Percentiles rank a stretch among this genome's conserved stretches.
phyloP scores from a whole-genome alignment of 1,140 invertebrate species.

The Bilobella aurantiaca region DNA sequence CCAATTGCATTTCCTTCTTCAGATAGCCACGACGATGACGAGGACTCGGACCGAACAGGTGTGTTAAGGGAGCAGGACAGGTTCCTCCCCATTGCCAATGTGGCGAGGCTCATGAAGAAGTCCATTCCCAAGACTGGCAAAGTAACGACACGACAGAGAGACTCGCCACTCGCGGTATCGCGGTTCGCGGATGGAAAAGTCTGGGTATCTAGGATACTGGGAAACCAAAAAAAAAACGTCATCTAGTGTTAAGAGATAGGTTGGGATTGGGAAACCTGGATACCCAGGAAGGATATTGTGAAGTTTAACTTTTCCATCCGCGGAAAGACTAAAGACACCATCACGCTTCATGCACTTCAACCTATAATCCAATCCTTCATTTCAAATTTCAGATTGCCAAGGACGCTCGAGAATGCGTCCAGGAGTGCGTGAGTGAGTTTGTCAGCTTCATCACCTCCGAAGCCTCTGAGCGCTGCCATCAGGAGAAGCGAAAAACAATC shows the following conservation, averaged over 20 bases:
- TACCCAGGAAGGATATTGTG: no score
- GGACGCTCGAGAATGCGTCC: constrained; percentile 97
- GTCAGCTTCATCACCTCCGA: constrained; percentile 99
- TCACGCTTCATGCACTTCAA: no score
- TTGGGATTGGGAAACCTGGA: no score
- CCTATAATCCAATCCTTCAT: neutral
- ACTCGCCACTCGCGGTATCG: no score
- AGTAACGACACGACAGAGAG: constrained; percentile 45
- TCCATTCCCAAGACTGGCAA: constrained; percentile 93
- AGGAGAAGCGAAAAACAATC: constrained; percentile 98
- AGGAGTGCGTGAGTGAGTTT: constrained; percentile 99
- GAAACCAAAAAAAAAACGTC: no score
- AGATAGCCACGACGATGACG: constrained; percentile 32
- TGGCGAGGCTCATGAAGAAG: constrained; percentile 98
- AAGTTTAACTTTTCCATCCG: no score
- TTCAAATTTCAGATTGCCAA: constrained; percentile 72
- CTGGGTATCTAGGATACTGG: no score
- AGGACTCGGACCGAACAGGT: constrained; percentile 26
- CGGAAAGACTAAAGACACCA: no score
- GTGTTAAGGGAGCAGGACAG: constrained; percentile 41
- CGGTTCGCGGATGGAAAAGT: no score
- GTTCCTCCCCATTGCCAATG: constrained; percentile 95
- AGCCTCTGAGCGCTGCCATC: constrained; percentile 84
- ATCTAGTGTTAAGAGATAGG: no score
- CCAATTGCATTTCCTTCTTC: constrained; percentile 7